These are phyloP conservation scores for Holacanthus passer DNA, from an alignment of 2,113 vertebrate genomes.

Conservation along the genomic window DNA sequence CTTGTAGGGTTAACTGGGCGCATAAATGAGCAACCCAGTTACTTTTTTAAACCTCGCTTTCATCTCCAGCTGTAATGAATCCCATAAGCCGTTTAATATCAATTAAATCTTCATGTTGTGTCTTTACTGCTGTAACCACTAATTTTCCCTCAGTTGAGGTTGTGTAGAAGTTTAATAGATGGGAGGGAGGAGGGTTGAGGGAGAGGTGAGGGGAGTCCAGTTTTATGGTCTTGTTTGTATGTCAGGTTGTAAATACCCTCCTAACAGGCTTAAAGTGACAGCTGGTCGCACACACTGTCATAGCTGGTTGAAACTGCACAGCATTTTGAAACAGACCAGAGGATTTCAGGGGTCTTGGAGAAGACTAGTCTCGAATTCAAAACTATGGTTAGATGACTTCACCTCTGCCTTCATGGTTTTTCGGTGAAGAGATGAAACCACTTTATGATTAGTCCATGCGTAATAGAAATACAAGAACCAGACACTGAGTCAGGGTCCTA, in stretches of 20 bases:
- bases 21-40: slow-evolving; percentile 36
- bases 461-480: background rate
- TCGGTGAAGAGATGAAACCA: slow-evolving; percentile 1
- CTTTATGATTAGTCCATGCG: slow-evolving; percentile 6
- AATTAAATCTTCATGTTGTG: slow-evolving; percentile 28
- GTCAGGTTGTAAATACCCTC: slow-evolving; percentile 64
- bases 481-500: slow-evolving; percentile 30
- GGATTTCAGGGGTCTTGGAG: background rate
- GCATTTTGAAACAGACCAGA: background rate
- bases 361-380: background rate
- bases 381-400: background rate
- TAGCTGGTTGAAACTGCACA: background rate
- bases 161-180: slow-evolving; percentile 46
- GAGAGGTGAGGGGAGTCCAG: slow-evolving; percentile 60
- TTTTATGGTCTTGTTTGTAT: slow-evolving; percentile 74
- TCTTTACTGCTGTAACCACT: slow-evolving; percentile 48
- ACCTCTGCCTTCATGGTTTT: background rate
- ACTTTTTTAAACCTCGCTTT: slow-evolving; percentile 28
- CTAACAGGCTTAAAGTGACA: slow-evolving; percentile 64
- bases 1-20: slow-evolving; percentile 28
- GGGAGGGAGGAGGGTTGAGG: slow-evolving; percentile 27
- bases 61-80: slow-evolving; percentile 45
- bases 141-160: slow-evolving; percentile 47
- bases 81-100: slow-evolving; percentile 49
- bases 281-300: slow-evolving; percentile 30